A percentile compares a stretch with the other conserved stretches of the same genome.
phyloP scores from a whole-genome alignment of 2,888 invertebrate species.

The Halictus quadricinctus region DNA sequence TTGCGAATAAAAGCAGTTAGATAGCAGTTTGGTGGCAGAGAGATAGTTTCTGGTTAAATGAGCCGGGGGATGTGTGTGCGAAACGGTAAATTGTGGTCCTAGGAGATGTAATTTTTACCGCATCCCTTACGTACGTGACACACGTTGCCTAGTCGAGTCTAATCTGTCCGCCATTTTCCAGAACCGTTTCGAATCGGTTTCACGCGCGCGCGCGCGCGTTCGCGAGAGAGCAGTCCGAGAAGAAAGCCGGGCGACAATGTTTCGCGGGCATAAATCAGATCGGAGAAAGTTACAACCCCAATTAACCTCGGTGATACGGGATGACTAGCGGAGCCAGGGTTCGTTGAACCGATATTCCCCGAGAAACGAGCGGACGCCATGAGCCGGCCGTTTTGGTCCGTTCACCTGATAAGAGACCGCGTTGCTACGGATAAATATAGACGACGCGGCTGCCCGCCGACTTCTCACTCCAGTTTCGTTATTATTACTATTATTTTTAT shows the following conservation, averaged over 20 bases:
- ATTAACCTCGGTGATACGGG: slow-evolving; percentile 66
- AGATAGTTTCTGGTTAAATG: too few species aligned
- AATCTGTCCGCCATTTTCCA: neutral
- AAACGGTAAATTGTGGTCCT: neutral
- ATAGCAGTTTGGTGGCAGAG: too few species aligned
- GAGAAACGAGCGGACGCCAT: slow-evolving; percentile 44
- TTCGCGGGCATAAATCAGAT: slow-evolving; percentile 64
- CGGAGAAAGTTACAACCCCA: slow-evolving; percentile 68
- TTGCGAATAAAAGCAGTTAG: neutral
- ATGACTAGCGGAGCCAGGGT: slow-evolving; percentile 57
- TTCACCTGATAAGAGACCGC: slow-evolving; percentile 58
- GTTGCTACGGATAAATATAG: slow-evolving; percentile 41
- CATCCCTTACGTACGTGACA: neutral
- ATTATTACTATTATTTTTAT: neutral
- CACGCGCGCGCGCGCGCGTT: neutral
- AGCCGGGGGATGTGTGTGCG: too few species aligned
- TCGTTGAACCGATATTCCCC: slow-evolving; percentile 27
- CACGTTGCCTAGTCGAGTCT: neutral
- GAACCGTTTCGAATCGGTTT: neutral
- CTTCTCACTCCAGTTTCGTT: neutral
- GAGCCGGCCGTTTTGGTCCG: slow-evolving; percentile 45
- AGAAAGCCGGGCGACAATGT: slow-evolving; percentile 56
- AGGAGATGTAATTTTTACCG: neutral
- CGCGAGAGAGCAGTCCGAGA: slow-evolving; percentile 10
- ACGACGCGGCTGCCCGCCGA: neutral